Base-by-base conservation (phyloP, 2,888 invertebrate genomes). In the Pelosia muscerda region DNA sequence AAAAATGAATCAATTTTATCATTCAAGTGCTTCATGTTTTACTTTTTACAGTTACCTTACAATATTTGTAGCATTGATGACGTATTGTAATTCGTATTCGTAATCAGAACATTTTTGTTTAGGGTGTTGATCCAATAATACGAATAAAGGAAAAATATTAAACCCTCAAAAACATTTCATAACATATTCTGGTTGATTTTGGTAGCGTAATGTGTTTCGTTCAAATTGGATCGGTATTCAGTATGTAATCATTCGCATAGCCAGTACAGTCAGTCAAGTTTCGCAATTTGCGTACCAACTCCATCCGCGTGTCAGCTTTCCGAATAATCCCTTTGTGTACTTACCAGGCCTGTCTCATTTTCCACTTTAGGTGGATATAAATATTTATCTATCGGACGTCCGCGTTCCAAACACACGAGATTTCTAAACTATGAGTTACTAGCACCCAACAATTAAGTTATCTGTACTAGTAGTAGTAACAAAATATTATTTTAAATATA, bases 211-310 rank as follows among this genome's bases (percentile, higher is more conserved):
- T 25, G 25, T 55, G 55, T 55, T 55, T 6, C 11, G 26, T 55
- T 55, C 25, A 55, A 55, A 55, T 55, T 55, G 25, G 55, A 25
- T 55, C 25, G 15, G 55, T 25, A 25, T 13, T 55, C 25, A 8
- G 55, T 25, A 25, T 13, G 55, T 55, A 55, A 25, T 55, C 25
- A 55, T 55, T 55, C 25, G 11, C 55, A 55, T 55, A 26, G 25
- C 55, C 26, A 55, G 55, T 55, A 55, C 23, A 55, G 25, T 25
- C 55, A 55, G 55, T 55, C 55, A 25, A 55, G 55, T 25, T 55
- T 25, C 15, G 15, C 15, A 55, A 55, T 55, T 55, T 22, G 22
- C 22, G 54, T 55, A 31, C 26, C 15, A 31, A 55, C 26, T 25
- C 13, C 25, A 26, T 13, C 55, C 55, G 55, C 15, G 15, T 55